Evolutionary conservation across 2,888 invertebrate species (phyloP).

Genomic region (Leucophora obtusa): DNA sequence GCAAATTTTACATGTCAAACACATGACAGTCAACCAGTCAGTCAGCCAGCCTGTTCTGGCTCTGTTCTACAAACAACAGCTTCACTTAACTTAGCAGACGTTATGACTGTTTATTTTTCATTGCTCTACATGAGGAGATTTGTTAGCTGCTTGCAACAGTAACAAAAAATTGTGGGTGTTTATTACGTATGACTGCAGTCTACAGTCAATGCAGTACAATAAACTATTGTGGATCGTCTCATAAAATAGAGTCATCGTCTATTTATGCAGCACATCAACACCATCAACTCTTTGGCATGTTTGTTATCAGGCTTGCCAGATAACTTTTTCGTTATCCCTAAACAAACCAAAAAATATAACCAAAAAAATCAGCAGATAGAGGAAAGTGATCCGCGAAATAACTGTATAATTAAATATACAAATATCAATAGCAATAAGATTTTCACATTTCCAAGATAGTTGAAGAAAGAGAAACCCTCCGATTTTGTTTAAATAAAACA

Average conservation of each 20-base stretch:
- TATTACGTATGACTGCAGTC: slow-evolving; percentile 59
- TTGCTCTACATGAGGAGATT: slow-evolving; percentile 32
- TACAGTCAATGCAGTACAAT: slow-evolving; percentile 59
- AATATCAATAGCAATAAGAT: too few species aligned
- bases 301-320: too few species aligned
- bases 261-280: slow-evolving; percentile 62
- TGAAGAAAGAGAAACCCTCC: too few species aligned
- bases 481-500: too few species aligned
- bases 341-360: too few species aligned
- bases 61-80: slow-evolving; percentile 21
- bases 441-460: too few species aligned
- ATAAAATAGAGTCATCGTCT: slow-evolving; percentile 67
- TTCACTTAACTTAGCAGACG: slow-evolving; percentile 48
- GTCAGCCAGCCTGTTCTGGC: slow-evolving; percentile 7
- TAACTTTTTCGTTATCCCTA: too few species aligned
- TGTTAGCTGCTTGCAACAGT: slow-evolving; percentile 25
- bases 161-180: slow-evolving; percentile 59
- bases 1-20: slow-evolving; percentile 66
- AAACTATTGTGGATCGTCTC: slow-evolving; percentile 57
- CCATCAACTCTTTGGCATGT: slow-evolving; percentile 6
- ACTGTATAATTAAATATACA: too few species aligned
- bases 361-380: too few species aligned
- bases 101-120: slow-evolving; percentile 42
- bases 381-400: too few species aligned
- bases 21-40: slow-evolving; percentile 46